Base-by-base conservation (phyloP, 2,888 invertebrate genomes). In the Drosophila merina region DNA sequence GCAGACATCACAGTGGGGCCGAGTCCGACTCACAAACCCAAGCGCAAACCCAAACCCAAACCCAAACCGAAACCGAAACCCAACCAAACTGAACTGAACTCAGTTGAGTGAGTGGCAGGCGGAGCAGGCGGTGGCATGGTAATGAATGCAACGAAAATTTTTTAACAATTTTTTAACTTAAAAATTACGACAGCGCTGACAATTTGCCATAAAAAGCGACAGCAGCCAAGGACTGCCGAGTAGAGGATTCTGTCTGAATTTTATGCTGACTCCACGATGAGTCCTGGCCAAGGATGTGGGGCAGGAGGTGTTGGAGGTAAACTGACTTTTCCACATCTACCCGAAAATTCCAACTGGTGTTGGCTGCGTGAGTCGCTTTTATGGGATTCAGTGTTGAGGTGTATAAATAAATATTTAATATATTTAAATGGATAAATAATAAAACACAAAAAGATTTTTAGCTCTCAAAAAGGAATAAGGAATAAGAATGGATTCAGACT, bases 141-240 rank as follows among this genome's bases (percentile, higher is more conserved):
- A 87, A 87, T 87, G 88, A 87, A 87, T 87, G 89, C 84, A 73
- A 78, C 67, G 76, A 73, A 81, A 75, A 86, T 84, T 60, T 79
- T 79, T 87, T 56, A 79, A 84, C 86, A 83, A 84, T 83, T 88
- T 87, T 87, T 86, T 81, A 86, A 88, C 77, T 86, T 84, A 83
- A 81, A 87, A 87, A 89, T 87, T 86, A 89, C 88, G 87, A 88
- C 86, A 76, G 75, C 84, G 78, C 78, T 79, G 81, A 84, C 77
- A 88, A 81, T 87, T 82, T 87, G 85, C 88, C 74, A 78, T 85
- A 68, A 67, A 80, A 80, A 58, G 63, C 56, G 47, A 67, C 55
- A 26, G 58, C 49, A 52, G 31, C 26, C 26, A 56, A 49, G 59
- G 38, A 67, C 40, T 58, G 48, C 30, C 28, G 56, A 38, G 54